Evolutionary conservation across 2,113 vertebrate genomes (phyloP).

Genomic region (Periophthalmus modestus): DNA sequence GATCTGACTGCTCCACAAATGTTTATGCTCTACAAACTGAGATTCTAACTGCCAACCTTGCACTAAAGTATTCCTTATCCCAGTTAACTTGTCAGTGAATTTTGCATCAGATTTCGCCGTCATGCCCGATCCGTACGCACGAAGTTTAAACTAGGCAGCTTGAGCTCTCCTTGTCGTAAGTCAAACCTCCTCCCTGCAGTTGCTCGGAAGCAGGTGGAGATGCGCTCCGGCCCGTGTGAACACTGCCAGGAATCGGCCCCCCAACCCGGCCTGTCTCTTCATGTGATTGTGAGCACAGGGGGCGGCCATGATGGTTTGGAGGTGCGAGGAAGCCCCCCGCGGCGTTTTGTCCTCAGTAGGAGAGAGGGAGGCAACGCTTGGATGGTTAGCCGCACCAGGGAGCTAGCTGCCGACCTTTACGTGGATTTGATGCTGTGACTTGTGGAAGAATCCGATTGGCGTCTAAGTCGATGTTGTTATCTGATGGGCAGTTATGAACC

Average conservation of each 20-base stretch:
- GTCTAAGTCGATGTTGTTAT: background rate
- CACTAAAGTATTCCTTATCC: too few relatives aligned
- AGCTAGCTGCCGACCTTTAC: slow-evolving; percentile 4
- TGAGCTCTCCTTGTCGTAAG: background rate
- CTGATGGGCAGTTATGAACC: background rate
- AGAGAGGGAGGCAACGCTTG: slow-evolving; percentile 28
- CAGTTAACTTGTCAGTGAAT: too few relatives aligned
- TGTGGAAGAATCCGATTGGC: background rate
- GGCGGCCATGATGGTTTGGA: slow-evolving; percentile 17
- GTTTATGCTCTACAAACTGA: too few relatives aligned
- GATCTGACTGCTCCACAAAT: too few relatives aligned
- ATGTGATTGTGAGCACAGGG: slow-evolving; percentile 41
- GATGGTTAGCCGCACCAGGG: slow-evolving; percentile 27
- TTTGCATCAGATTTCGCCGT: background rate
- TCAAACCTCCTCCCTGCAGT: background rate
- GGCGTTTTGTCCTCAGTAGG: slow-evolving; percentile 40
- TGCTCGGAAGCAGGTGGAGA: slow-evolving; percentile 35
- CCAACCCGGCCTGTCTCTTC: slow-evolving; percentile 34
- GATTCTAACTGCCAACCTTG: too few relatives aligned
- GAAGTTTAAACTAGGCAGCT: background rate
- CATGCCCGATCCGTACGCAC: background rate
- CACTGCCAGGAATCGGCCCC: slow-evolving; percentile 11
- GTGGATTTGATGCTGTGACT: background rate
- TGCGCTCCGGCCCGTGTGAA: slow-evolving; percentile 25
- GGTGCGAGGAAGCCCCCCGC: slow-evolving; percentile 28